phyloP scores from a whole-genome alignment of 2,888 invertebrate genomes.

The Nephrotoma appendiculata region DNA sequence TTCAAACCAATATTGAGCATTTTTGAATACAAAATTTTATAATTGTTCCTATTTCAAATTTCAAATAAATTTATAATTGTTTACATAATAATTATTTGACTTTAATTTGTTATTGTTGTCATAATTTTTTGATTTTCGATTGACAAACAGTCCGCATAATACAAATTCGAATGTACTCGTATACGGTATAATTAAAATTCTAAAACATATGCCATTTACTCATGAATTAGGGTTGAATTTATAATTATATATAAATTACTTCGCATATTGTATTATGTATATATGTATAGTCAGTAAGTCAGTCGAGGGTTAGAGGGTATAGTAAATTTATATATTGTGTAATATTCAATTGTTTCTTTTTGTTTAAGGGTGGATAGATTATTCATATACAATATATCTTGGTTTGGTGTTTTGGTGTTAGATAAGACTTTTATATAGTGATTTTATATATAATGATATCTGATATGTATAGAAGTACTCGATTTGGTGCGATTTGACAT shows the following conservation, averaged over 20 bases:
- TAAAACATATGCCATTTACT: conserved; percentile 3
- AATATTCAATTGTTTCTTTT: not conserved
- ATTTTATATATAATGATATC: not conserved
- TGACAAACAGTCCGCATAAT: not conserved
- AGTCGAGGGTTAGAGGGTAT: not conserved
- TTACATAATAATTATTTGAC: not conserved
- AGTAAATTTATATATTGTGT: not conserved
- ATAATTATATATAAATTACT: not conserved
- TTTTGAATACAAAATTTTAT: not conserved
- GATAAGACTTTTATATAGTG: not conserved
- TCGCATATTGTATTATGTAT: not conserved
- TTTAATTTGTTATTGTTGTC: not conserved
- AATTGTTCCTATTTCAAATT: not conserved
- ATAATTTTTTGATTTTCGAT: not conserved
- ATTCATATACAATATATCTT: not conserved
- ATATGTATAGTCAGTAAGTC: not conserved
- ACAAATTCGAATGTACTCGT: not conserved
- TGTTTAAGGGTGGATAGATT: not conserved
- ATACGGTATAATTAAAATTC: not conserved
- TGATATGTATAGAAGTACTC: not conserved
- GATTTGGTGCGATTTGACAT: not conserved
- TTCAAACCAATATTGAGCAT: too few relatives aligned
- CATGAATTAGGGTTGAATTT: conserved; percentile 1
- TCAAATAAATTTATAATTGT: not conserved
- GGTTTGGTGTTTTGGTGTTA: not conserved